Conservation (phyloP, 2,113 vertebrate genomes). For the Etia nguti region DNA sequence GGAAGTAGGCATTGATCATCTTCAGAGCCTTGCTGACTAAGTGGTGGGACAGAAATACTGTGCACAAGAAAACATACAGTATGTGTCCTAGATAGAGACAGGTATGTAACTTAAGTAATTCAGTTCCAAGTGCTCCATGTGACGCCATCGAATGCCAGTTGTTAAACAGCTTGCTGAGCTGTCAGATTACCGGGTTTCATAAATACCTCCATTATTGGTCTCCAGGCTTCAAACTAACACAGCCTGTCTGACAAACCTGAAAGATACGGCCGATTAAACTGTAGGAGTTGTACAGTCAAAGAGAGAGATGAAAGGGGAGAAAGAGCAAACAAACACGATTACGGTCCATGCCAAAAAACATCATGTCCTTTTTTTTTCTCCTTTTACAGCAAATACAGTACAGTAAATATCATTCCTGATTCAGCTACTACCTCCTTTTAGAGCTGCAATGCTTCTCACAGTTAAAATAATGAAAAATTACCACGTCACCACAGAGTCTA, state of each 20-base stretch:
- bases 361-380: rapidly evolving
- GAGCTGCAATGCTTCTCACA: background rate
- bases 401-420: background rate
- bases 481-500: background rate
- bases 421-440: background rate
- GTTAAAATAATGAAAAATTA: background rate
- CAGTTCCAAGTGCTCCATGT: background rate
- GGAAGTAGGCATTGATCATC: background rate
- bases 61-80: background rate
- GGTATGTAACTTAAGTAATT: slow-evolving; percentile 17
- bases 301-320: background rate
- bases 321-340: background rate
- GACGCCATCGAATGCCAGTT: background rate
- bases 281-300: background rate
- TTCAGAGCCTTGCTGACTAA: slow-evolving; percentile 19
- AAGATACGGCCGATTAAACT: background rate
- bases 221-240: background rate
- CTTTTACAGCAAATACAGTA: background rate
- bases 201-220: slow-evolving; percentile 3
- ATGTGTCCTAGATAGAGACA: slow-evolving; percentile 6
- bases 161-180: slow-evolving; percentile 15
- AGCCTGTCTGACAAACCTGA: background rate
- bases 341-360: background rate
- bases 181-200: slow-evolving; percentile 18
- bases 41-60: background rate